Conservation (phyloP, 1,140 invertebrate species). For the Drosophila repletoides region DNA sequence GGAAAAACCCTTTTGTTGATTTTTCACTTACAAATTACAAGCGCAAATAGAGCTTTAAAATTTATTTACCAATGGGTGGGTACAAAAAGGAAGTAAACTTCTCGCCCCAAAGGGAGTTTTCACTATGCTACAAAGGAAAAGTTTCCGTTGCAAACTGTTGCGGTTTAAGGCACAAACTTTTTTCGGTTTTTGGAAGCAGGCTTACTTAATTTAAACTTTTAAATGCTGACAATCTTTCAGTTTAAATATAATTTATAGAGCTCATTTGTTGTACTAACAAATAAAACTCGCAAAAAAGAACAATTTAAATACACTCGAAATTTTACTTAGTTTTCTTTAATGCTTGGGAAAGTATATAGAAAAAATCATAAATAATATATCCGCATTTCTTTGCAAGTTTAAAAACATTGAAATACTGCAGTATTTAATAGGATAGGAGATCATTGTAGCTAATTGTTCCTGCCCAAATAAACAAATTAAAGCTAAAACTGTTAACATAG, state of each 20-base stretch:
- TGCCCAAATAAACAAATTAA: too few species aligned
- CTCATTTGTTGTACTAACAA: constrained; percentile 28
- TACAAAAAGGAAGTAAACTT: not conserved
- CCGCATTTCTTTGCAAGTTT: too few species aligned
- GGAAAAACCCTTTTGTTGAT: constrained; percentile 50
- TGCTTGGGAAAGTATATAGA: too few species aligned
- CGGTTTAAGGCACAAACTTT: constrained; percentile 5
- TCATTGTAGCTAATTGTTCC: too few species aligned
- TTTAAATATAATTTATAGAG: not conserved
- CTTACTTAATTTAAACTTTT: constrained; percentile 13
- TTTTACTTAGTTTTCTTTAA: too few species aligned
- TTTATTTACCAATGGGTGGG: not conserved
- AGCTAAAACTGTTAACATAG: too few species aligned
- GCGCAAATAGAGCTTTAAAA: constrained; percentile 30
- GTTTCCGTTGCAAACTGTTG: constrained; percentile 16
- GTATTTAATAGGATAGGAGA: too few species aligned
- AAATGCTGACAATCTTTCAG: not conserved
- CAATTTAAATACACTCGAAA: constrained; percentile 5
- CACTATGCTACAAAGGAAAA: too few species aligned
- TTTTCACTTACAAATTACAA: constrained; percentile 53
- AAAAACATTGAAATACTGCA: too few species aligned
- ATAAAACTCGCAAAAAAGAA: too few species aligned
- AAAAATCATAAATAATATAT: too few species aligned
- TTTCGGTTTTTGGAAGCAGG: not conserved
- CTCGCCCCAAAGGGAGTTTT: not conserved